Conservation (phyloP, 2,888 invertebrate genomes). For the Drosophila suboccidentalis region DNA sequence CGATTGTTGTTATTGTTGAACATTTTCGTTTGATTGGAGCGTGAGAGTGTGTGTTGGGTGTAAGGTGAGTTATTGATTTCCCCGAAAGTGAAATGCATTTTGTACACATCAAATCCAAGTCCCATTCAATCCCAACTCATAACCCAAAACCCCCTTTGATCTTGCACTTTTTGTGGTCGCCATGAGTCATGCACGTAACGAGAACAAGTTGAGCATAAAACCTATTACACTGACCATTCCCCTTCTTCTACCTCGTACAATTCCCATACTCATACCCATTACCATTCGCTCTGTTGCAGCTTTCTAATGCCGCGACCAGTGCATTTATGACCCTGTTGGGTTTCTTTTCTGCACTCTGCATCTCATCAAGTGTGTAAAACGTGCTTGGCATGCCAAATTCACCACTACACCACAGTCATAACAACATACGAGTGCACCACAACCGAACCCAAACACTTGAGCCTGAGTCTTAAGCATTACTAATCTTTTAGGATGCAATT, state of each 20-base stretch:
- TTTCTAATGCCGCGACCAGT: constrained; percentile 57
- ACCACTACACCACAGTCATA: constrained; percentile 45
- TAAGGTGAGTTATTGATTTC: constrained; percentile 68
- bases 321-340: constrained; percentile 66
- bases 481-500: constrained; percentile 49
- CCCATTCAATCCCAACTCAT: constrained; percentile 20
- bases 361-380: constrained; percentile 69
- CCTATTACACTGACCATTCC: constrained; percentile 39
- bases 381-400: constrained; percentile 72
- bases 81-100: constrained; percentile 74
- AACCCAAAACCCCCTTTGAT: constrained; percentile 9
- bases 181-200: constrained; percentile 52
- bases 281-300: constrained; percentile 41
- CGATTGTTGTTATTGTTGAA: constrained; percentile 31
- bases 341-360: constrained; percentile 65
- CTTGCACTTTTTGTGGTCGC: constrained; percentile 32
- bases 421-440: constrained; percentile 40
- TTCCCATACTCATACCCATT: constrained; percentile 12
- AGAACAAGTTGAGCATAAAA: constrained; percentile 67
- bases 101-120: constrained; percentile 11
- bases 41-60: constrained; percentile 53
- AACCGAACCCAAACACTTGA: constrained; percentile 37
- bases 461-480: constrained; percentile 45
- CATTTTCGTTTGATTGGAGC: constrained; percentile 48
- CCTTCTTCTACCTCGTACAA: constrained; percentile 12